Evolutionary conservation across 2,113 vertebrate genomes (phyloP).

Genomic region (Furnarius figulus): DNA sequence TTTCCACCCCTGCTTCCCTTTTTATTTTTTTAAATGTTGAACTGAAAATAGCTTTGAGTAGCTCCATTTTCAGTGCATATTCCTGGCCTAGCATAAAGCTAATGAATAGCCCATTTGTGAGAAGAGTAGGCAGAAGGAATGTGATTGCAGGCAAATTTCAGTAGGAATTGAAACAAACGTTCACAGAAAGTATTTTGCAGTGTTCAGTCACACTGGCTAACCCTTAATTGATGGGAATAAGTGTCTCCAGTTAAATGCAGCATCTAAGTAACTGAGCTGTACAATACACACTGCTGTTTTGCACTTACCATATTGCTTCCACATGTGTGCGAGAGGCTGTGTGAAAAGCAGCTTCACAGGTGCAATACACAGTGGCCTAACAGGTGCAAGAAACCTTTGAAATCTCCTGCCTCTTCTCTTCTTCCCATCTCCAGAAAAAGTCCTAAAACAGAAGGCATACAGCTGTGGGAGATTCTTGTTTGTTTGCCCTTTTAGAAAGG

Average conservation of each 20-base stretch:
- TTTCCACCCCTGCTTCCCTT: neutral
- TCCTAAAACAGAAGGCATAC: neutral
- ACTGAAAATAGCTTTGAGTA: neutral
- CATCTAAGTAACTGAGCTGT: neutral
- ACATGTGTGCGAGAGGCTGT: neutral
- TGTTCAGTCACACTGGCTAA: neutral
- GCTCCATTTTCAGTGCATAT: neutral
- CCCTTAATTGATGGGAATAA: neutral
- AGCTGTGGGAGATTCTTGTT: neutral
- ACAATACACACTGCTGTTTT: neutral
- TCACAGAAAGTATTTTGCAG: neutral
- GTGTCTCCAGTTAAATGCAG: neutral
- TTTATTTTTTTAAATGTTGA: neutral
- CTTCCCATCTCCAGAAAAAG: neutral
- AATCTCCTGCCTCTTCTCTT: neutral
- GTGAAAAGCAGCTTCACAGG: neutral
- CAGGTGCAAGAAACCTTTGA: neutral
- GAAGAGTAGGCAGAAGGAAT: constrained; percentile 3
- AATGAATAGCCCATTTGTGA: constrained; percentile 17
- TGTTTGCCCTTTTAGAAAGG: neutral
- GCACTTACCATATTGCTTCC: neutral
- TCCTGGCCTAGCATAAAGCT: neutral
- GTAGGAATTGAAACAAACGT: neutral
- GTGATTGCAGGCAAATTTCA: neutral
- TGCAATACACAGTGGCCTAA: neutral